A percentile compares a stretch with the other conserved stretches of the same genome.
phyloP scores from a whole-genome alignment of 2,888 invertebrate genomes.

The Dolichomitus sp. region DNA sequence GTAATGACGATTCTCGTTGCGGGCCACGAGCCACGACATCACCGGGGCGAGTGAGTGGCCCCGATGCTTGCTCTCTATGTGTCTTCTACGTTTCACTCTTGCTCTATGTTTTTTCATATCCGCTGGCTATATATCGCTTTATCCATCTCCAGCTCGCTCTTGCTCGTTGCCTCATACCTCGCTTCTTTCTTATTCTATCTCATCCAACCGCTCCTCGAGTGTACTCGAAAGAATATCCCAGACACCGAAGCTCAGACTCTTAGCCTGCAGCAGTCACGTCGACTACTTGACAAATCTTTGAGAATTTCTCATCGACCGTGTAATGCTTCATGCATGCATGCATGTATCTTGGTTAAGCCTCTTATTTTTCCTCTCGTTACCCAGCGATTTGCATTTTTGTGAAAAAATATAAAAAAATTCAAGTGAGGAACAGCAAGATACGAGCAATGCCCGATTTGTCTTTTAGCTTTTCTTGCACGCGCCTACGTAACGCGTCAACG shows the following conservation, averaged over 20 bases:
- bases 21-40: slow-evolving; percentile 32
- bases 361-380: background rate
- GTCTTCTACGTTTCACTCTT: slow-evolving; percentile 35
- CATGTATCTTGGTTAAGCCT: slow-evolving; percentile 9
- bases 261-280: slow-evolving; percentile 50
- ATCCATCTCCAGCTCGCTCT: slow-evolving; percentile 25
- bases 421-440: background rate
- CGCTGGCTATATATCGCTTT: slow-evolving; percentile 32
- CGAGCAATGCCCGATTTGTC: background rate
- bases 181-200: slow-evolving; percentile 17
- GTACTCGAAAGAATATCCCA: slow-evolving; percentile 33
- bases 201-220: slow-evolving; percentile 21
- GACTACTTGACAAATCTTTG: slow-evolving; percentile 44
- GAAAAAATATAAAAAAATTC: background rate
- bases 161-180: slow-evolving; percentile 1
- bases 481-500: slow-evolving; percentile 12
- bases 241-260: slow-evolving; percentile 26
- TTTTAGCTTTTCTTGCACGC: background rate
- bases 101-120: slow-evolving; percentile 17
- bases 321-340: slow-evolving; percentile 10
- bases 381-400: background rate
- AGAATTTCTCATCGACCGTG: slow-evolving; percentile 35
- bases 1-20: slow-evolving; percentile 48
- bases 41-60: slow-evolving; percentile 20
- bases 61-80: slow-evolving; percentile 32